Percentiles rank a stretch among this genome's conserved stretches.
Evolutionary conservation across 2,888 invertebrate genomes (phyloP).

Genomic region (Dryococelus australis): DNA sequence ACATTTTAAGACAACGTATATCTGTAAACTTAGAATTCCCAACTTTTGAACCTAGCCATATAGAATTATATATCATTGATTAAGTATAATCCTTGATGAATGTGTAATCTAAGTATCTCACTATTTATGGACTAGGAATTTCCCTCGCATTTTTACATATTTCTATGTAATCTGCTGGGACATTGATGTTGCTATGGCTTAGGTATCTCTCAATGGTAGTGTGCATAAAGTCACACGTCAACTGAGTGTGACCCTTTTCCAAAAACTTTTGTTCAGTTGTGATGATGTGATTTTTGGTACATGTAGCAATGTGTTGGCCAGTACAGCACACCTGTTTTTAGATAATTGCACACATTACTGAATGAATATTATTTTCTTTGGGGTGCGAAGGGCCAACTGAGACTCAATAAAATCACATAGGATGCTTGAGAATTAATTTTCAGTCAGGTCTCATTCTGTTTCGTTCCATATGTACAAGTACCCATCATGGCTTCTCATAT

Average conservation of each 20-base stretch:
- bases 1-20: background rate
- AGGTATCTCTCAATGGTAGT: background rate
- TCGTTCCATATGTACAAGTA: slow-evolving; percentile 17
- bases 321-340: background rate
- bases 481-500: background rate
- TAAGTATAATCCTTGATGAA: background rate
- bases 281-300: background rate
- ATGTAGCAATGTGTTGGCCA: background rate
- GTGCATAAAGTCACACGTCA: too few relatives aligned
- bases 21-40: too few relatives aligned
- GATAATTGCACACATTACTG: too few relatives aligned
- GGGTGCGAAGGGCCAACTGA: background rate
- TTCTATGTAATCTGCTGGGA: slow-evolving; percentile 19
- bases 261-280: background rate
- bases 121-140: background rate
- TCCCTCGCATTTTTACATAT: slow-evolving; percentile 7
- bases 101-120: background rate
- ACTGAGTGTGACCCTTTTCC: background rate
- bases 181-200: background rate
- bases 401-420: too few relatives aligned
- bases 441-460: background rate
- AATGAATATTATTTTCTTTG: background rate
- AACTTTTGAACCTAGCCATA: background rate
- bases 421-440: background rate
- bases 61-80: too few relatives aligned